phyloP scores from a whole-genome alignment of 2,888 invertebrate genomes.

The Branchipolynoe longqiensis region DNA sequence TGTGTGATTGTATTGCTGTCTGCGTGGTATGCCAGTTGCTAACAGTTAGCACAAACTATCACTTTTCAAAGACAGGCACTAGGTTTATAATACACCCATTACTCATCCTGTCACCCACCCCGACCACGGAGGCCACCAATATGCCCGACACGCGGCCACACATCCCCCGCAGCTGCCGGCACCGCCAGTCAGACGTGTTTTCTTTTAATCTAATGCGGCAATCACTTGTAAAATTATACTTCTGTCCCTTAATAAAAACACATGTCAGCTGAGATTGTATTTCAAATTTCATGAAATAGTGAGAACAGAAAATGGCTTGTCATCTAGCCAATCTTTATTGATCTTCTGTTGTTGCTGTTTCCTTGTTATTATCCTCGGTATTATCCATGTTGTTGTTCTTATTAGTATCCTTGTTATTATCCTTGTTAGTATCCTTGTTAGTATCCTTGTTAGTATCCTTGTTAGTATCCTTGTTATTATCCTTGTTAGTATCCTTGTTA shows the following conservation, averaged over 20 bases:
- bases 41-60: constrained; percentile 39
- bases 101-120: constrained; percentile 10
- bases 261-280: constrained; percentile 30
- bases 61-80: constrained; percentile 15
- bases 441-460: too few relatives aligned
- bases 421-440: too few relatives aligned
- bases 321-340: constrained; percentile 43
- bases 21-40: neutral
- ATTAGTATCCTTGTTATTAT: too few relatives aligned
- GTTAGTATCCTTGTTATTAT: too few relatives aligned
- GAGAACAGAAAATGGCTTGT: constrained; percentile 44
- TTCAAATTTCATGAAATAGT: constrained; percentile 57
- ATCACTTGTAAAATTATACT: constrained; percentile 59
- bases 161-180: too few relatives aligned
- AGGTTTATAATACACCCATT: constrained; percentile 38
- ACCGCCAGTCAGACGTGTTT: constrained; percentile 37
- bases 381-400: too few relatives aligned
- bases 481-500: too few relatives aligned
- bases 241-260: constrained; percentile 53
- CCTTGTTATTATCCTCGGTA: too few relatives aligned
- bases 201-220: constrained; percentile 58
- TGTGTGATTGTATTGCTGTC: constrained; percentile 11
- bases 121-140: too few relatives aligned
- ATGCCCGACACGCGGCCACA: too few relatives aligned
- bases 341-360: too few relatives aligned